Evolutionary conservation across 1,140 invertebrate species (phyloP), one percentile per base, ranked within the genome.

Genomic region (Drosophila elegans): DNA sequence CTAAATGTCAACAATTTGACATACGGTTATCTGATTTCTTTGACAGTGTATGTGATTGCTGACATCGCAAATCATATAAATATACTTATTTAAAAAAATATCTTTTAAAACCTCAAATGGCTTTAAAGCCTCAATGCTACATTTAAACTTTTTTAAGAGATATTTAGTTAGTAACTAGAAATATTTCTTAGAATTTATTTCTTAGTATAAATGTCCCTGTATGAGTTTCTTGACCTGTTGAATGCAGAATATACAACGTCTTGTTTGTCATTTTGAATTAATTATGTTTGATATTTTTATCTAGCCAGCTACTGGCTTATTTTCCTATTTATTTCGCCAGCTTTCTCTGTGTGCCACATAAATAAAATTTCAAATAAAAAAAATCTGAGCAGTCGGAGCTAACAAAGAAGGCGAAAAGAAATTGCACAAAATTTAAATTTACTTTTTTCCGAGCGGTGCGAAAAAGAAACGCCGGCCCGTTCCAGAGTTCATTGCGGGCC

Each of bases 381-480:
- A 53, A 69, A 66, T 74, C 42, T 48, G 49, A 44, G 42, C 62
- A 52, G 27, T 27, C 34, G 41, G 38, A 11, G 48, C 67, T 10
- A 41, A 71, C 66, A 71, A 71, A 71, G 51, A 71, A 71, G 44
- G 13, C 42, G 44, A 66, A 39, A 71, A 57, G 63, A 68, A 68
- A 68, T 67, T 68, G 64, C 64, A 56, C 44, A 55, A 71, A 68
- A 71, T 71, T 71, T 71, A 56, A 71, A 71, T 71, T 71, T 71
- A 71, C 67, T 71, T 71, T 67, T 21, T 71, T 38, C 67, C 61
- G 21, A 52, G 44, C 67, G 32, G 63, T 62, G 62, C 39, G 36
- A 71, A 54, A 71, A 71, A 49, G 53, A 71, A 69, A 48, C 27
- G 49, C 41, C 21, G 11, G n/a, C 5, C 66, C 44, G 46, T 69